phyloP scores from a whole-genome alignment of 2,113 vertebrate genomes.

The Noturus placidus region DNA sequence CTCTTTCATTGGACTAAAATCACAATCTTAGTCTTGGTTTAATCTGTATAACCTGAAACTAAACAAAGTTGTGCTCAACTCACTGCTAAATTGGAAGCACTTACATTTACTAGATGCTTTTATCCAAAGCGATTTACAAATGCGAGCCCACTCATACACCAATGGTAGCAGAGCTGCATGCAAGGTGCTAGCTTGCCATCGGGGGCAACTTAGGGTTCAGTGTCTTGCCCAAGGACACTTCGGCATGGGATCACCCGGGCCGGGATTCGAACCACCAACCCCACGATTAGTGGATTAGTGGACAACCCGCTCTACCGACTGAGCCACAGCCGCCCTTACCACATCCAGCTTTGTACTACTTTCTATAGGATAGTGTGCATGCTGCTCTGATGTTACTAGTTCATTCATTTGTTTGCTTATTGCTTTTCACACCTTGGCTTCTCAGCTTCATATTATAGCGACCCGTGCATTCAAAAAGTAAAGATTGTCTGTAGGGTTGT shows the following conservation, averaged over 20 bases:
- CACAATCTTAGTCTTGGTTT: neutral
- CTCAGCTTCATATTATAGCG: slow-evolving; percentile 56
- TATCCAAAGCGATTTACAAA: too few species aligned
- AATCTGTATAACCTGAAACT: neutral
- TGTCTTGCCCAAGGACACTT: too few species aligned
- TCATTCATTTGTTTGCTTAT: slow-evolving; percentile 59
- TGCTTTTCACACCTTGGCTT: slow-evolving; percentile 59
- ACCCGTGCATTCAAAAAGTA: slow-evolving; percentile 67
- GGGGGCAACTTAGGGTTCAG: too few species aligned
- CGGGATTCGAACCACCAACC: too few species aligned
- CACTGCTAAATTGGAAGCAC: neutral
- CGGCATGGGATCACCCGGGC: too few species aligned
- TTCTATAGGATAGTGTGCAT: slow-evolving; percentile 26
- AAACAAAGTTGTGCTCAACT: neutral
- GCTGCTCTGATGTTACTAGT: slow-evolving; percentile 43
- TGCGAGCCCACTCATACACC: too few species aligned
- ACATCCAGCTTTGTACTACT: slow-evolving; percentile 27
- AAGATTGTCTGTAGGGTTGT: slow-evolving; percentile 39
- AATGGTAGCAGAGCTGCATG: too few species aligned
- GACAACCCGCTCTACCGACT: too few species aligned
- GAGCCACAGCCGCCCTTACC: too few species aligned
- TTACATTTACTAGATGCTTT: too few species aligned
- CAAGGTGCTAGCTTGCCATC: too few species aligned
- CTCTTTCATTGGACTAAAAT: neutral
- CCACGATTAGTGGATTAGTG: too few species aligned